phyloP scores from a whole-genome alignment of 1,140 invertebrate genomes.

The Pseudomyrmex sp. region DNA sequence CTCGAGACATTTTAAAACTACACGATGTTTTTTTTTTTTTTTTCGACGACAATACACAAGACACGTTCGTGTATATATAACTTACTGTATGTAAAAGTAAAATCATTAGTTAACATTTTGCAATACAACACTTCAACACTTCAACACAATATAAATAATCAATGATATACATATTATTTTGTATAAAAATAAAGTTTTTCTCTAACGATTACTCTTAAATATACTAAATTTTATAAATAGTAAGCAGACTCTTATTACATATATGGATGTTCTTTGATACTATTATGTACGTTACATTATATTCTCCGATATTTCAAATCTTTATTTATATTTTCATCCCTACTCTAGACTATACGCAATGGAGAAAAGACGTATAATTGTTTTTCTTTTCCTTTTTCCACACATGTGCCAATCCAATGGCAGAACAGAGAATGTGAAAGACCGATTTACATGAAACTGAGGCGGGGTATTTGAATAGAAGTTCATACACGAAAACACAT shows the following conservation, averaged over 20 bases:
- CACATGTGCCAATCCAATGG: slow-evolving; percentile 27
- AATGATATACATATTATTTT: slow-evolving; percentile 47
- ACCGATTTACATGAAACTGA: neutral
- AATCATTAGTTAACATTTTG: slow-evolving; percentile 59
- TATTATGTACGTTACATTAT: slow-evolving; percentile 75
- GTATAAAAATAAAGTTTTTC: slow-evolving; percentile 46
- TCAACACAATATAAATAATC: slow-evolving; percentile 61
- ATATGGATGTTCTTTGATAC: slow-evolving; percentile 52
- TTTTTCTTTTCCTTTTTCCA: slow-evolving; percentile 15
- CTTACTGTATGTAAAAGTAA: slow-evolving; percentile 64
- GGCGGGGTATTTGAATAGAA: slow-evolving; percentile 58
- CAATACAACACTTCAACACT: slow-evolving; percentile 61
- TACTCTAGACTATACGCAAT: slow-evolving; percentile 49
- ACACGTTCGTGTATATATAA: neutral
- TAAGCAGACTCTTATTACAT: slow-evolving; percentile 47
- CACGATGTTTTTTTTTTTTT: neutral
- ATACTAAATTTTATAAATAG: slow-evolving; percentile 45
- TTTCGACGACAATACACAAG: neutral
- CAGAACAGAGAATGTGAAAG: slow-evolving; percentile 21
- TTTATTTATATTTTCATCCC: slow-evolving; percentile 79
- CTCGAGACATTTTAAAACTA: neutral
- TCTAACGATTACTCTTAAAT: slow-evolving; percentile 13
- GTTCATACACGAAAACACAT: neutral
- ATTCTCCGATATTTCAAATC: slow-evolving; percentile 68
- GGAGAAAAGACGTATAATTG: neutral